These are phyloP conservation scores for Mesembrinibis cayennensis DNA, from an alignment of 2,113 vertebrate species.

Conservation along the genomic window DNA sequence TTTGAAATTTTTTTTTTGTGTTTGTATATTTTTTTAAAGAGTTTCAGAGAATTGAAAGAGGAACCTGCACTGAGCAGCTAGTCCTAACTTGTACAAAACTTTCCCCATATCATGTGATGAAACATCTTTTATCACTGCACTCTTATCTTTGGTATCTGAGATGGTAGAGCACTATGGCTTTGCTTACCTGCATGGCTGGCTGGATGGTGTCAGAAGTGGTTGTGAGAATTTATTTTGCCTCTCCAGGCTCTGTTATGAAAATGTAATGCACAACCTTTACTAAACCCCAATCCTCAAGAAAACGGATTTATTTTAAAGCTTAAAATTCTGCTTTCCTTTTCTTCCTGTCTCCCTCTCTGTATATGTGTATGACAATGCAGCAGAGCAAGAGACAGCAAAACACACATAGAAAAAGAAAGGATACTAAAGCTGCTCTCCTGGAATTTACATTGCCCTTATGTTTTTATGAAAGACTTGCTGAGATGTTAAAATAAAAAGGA, in stretches of 20 bases:
- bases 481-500: not conserved
- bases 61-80: slow-evolving; percentile 20
- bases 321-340: not conserved
- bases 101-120: slow-evolving; percentile 21
- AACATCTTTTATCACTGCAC: not conserved
- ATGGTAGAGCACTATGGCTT: not conserved
- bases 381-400: not conserved
- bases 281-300: not conserved
- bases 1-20: not conserved
- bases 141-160: not conserved
- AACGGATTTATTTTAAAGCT: not conserved
- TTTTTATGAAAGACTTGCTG: not conserved
- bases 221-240: not conserved
- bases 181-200: not conserved
- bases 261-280: not conserved
- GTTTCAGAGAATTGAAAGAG: slow-evolving; percentile 61
- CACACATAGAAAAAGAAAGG: not conserved
- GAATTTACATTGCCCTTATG: not conserved
- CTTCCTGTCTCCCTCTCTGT: not conserved
- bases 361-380: not conserved
- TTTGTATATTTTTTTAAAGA: not conserved
- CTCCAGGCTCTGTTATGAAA: not conserved
- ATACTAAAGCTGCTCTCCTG: not conserved
- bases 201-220: not conserved
- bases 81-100: not conserved